Percentiles rank a stretch among this genome's conserved stretches.
Evolutionary conservation across 2,888 invertebrate genomes (phyloP).

Genomic region (Julus scanicus): DNA sequence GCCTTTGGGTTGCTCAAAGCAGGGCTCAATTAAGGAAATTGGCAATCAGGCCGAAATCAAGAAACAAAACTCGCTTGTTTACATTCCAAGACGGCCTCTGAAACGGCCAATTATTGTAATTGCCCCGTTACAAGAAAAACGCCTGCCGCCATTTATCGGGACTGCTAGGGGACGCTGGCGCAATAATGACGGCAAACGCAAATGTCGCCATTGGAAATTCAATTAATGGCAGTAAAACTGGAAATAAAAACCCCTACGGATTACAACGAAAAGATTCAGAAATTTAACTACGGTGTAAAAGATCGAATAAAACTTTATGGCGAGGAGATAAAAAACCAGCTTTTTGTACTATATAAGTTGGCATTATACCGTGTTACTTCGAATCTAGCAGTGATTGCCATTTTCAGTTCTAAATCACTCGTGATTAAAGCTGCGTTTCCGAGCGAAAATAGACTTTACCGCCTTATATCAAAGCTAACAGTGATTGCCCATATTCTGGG

Average conservation of each 20-base stretch:
- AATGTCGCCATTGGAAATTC: slow-evolving; percentile 26
- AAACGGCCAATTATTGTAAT: slow-evolving; percentile 28
- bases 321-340: slow-evolving; percentile 7
- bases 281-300: slow-evolving; percentile 31
- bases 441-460: too few species aligned
- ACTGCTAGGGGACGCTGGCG: background rate
- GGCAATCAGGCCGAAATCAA: slow-evolving; percentile 21
- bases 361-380: background rate
- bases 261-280: background rate
- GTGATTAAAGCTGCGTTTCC: too few species aligned
- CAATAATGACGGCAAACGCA: background rate
- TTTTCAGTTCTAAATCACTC: background rate
- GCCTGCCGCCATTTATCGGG: background rate
- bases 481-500: too few species aligned
- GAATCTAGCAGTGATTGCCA: background rate
- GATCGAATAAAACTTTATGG: slow-evolving; percentile 22
- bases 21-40: slow-evolving; percentile 9
- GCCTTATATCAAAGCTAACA: too few species aligned
- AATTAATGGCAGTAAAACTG: slow-evolving; percentile 17
- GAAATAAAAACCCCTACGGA: background rate
- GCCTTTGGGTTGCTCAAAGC: slow-evolving; percentile 10
- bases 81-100: slow-evolving; percentile 15
- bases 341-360: background rate
- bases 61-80: slow-evolving; percentile 28
- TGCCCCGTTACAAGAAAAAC: background rate